Evolutionary conservation across 2,113 vertebrate species (phyloP), one percentile per base, ranked within the genome.

Genomic region (Sceloporus undulatus): DNA sequence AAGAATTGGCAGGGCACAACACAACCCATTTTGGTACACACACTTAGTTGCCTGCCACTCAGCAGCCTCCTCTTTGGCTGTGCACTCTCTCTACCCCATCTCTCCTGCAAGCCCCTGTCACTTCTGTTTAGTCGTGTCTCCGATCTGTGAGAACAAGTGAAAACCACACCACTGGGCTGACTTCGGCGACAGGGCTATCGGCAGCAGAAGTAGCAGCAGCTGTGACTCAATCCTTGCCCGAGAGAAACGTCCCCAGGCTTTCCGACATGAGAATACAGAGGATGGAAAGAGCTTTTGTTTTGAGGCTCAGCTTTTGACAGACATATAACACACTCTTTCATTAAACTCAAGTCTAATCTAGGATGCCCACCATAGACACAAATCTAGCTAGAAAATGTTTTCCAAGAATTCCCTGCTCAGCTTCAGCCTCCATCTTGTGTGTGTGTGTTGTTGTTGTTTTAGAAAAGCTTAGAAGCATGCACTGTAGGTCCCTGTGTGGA

Each of bases 31-130:
- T 73, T 34, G 40, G 66, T 23, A 42, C 13, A 56, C 25, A 79
- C 25, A 62, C 13, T 13, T 73, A 73, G 21, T 21, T 71, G 52
- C 74, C 74, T 52, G 42, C 52, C 70, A 14, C 14, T 27, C 85
- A 73, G 25, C 70, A 79, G 89, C 38, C 54, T 83, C 85, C 54
- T 77, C 52, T 86, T 77, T 86, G 82, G 80, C 73, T 70, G 73
- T 78, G 74, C 38, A 38, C 65, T 83, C 52, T 18, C 59, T 87
- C 65, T 82, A 59, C 52, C 85, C 73, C 21, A 42, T 86, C 73
- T 82, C 79, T 87, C 42, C 89, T 86, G 79, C 65, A 71, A 83
- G 88, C 42, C 65, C 75, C 62, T 83, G 89, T 90, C 89, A 90
- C 85, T 87, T 90, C 52, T 71, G 74, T 42, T 27, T 81, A 92